Conservation (phyloP, 30 jellyfish, hydroid and myxozoan genomes). For the Aurelia coerulea region DNA sequence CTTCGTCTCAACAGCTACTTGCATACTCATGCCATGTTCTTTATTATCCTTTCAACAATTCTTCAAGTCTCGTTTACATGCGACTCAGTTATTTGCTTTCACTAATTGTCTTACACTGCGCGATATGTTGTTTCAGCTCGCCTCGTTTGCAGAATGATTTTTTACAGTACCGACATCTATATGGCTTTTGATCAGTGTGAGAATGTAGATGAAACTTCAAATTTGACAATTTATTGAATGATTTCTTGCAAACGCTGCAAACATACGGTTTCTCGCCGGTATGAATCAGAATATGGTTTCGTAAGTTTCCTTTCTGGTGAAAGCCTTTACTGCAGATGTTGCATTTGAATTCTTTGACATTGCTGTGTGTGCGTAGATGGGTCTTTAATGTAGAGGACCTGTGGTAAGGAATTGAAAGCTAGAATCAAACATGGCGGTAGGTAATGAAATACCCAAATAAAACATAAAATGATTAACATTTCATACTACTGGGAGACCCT, state of each 20-base stretch:
- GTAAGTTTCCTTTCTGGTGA: constrained; percentile 93
- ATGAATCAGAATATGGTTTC: constrained; percentile 89
- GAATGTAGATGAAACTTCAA: constrained; percentile 93
- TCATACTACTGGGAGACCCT: too few relatives aligned
- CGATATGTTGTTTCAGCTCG: constrained; percentile 94
- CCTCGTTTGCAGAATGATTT: constrained; percentile 89
- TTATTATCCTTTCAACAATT: too few relatives aligned
- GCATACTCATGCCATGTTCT: too few relatives aligned
- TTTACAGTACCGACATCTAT: constrained; percentile 97
- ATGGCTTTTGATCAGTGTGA: constrained; percentile 96
- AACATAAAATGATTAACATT: too few relatives aligned
- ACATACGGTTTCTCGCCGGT: constrained; percentile 97
- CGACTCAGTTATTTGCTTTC: not conserved
- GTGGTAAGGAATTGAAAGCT: not conserved
- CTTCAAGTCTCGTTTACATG: too few relatives aligned
- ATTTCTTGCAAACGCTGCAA: constrained; percentile 85
- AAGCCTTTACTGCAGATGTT: constrained; percentile 93
- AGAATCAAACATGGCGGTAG: too few relatives aligned
- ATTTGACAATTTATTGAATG: constrained; percentile 88
- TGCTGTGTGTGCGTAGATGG: constrained; percentile 91
- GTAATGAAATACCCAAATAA: too few relatives aligned
- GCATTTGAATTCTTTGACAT: constrained; percentile 85
- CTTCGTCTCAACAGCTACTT: too few relatives aligned
- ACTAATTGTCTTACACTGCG: constrained; percentile 23
- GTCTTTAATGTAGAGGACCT: constrained; percentile 95